A percentile compares a stretch with the other conserved stretches of the same genome.
These are phyloP conservation scores for Leptatherina wallacei DNA, from an alignment of 2,797 vertebrate genomes.

Conservation along the genomic window DNA sequence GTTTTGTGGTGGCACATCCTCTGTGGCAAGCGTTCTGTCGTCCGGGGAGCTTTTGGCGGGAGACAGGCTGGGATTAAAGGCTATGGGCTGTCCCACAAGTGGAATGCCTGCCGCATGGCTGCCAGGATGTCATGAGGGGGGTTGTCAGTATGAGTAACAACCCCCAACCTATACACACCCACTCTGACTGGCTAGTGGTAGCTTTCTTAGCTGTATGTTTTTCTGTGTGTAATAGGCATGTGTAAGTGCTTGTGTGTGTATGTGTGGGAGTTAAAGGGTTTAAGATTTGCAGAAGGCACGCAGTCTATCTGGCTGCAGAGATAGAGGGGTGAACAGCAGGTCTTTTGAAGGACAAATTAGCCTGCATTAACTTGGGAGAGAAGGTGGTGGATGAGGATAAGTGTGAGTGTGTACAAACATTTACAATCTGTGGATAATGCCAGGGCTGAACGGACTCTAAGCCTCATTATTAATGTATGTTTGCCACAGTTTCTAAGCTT, in stretches of 20 bases:
- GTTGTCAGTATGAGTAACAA: conserved; percentile 35
- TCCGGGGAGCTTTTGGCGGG: conserved; percentile 84
- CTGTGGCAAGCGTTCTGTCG: conserved; percentile 78
- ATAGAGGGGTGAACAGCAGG: conserved; percentile 65
- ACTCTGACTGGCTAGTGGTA: conserved; percentile 29
- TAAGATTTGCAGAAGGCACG: conserved; percentile 49
- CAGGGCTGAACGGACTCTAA: conserved; percentile 21
- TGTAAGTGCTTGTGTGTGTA: conserved; percentile 18
- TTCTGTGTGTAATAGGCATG: conserved; percentile 28
- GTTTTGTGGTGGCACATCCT: conserved; percentile 77
- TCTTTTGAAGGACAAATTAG: conserved; percentile 80
- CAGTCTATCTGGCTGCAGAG: conserved; percentile 48
- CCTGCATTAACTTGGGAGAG: conserved; percentile 71
- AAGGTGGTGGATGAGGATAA: conserved; percentile 64
- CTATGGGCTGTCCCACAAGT: conserved; percentile 84
- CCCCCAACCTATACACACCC: conserved; percentile 5
- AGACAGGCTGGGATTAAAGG: conserved; percentile 87
- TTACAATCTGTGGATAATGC: conserved; percentile 51
- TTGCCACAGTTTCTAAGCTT: conserved; percentile 16
- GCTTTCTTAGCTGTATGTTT: conserved; percentile 47
- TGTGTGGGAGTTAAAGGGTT: conserved; percentile 39
- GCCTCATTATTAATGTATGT: conserved; percentile 12
- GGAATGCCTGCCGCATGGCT: conserved; percentile 83
- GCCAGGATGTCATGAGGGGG: conserved; percentile 69
- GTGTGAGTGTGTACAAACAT: conserved; percentile 76